Conservation (phyloP, 2,888 invertebrate genomes). For the Craniophora ligustri region DNA sequence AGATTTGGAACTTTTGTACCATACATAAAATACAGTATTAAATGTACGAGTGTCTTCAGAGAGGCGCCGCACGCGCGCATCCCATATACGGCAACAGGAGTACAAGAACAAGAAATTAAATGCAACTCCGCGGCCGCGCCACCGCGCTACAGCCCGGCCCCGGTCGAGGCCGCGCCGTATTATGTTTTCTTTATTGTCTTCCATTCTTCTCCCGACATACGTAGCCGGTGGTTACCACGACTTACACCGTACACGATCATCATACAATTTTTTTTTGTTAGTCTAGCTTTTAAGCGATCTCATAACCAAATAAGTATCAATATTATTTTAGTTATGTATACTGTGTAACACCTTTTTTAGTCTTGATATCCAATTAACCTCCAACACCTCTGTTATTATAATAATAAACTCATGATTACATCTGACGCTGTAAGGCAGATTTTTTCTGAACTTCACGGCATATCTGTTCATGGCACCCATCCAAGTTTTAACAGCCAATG, state of each 20-base stretch:
- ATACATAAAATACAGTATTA: constrained; percentile 45
- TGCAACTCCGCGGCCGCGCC: constrained; percentile 63
- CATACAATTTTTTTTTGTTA: constrained; percentile 15
- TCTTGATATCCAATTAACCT: too few relatives aligned
- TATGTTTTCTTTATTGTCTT: constrained; percentile 76
- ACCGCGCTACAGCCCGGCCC: constrained; percentile 69
- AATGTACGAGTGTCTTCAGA: constrained; percentile 65
- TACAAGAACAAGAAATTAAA: constrained; percentile 84
- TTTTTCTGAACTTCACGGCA: too few relatives aligned
- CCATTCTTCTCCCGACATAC: constrained; percentile 54
- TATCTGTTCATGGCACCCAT: too few relatives aligned
- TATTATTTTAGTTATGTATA: not conserved
- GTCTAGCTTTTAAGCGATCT: constrained; percentile 5
- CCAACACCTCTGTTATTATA: too few relatives aligned
- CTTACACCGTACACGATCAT: constrained; percentile 41
- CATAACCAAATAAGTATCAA: not conserved
- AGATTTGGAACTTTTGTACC: constrained; percentile 10
- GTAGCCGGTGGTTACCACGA: constrained; percentile 39
- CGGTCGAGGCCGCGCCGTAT: constrained; percentile 72
- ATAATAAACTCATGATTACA: too few relatives aligned
- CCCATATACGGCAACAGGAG: constrained; percentile 81
- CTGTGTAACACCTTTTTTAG: too few relatives aligned
- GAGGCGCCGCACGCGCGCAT: constrained; percentile 78
- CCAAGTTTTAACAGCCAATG: too few relatives aligned
- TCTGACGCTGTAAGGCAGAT: too few relatives aligned